Evolutionary conservation across 2,113 vertebrate genomes (phyloP).

Genomic region (Engraulis encrasicolus): DNA sequence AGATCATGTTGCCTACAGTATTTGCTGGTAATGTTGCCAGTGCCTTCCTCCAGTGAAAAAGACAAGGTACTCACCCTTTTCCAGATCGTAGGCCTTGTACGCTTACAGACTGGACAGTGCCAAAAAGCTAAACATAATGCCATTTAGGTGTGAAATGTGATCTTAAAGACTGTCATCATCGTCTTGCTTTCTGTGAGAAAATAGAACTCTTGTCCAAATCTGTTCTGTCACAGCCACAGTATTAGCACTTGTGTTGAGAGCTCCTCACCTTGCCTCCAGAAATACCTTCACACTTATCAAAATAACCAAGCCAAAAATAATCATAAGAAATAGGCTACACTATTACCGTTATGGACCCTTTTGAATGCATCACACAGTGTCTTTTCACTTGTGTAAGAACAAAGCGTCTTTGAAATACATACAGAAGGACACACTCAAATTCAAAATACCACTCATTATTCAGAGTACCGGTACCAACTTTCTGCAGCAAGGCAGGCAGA

Average conservation of each 20-base stretch:
- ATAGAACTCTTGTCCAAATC: too few relatives aligned
- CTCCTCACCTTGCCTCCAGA: too few relatives aligned
- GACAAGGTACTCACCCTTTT: neutral
- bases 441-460: neutral
- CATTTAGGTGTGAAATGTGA: neutral
- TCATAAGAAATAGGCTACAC: too few relatives aligned
- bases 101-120: neutral
- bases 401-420: neutral
- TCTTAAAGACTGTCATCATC: neutral
- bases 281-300: too few relatives aligned
- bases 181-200: neutral
- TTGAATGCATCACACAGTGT: too few relatives aligned
- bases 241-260: too few relatives aligned
- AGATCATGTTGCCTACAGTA: too few relatives aligned
- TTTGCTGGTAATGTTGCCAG: too few relatives aligned
- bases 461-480: neutral
- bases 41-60: neutral
- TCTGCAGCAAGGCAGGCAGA: neutral
- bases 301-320: too few relatives aligned
- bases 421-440: neutral
- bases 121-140: neutral
- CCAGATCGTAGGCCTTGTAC: neutral
- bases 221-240: too few relatives aligned
- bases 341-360: too few relatives aligned
- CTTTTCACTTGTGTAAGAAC: too few relatives aligned